phyloP scores from a whole-genome alignment of 2,797 vertebrate species.

The Xiphorhynchus erythropygius region DNA sequence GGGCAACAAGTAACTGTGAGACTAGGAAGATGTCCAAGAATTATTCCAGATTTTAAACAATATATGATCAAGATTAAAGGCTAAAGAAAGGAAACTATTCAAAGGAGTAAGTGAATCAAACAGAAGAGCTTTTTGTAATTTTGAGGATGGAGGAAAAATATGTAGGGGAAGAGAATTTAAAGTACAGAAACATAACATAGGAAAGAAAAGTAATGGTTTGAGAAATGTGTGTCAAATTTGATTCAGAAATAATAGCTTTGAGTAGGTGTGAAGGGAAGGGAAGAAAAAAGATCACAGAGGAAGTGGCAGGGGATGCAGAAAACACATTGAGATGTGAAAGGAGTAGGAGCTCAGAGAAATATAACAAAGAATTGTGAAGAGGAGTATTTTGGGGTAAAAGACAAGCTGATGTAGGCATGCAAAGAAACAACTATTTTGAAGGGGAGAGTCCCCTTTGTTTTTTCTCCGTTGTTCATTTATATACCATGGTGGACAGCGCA shows the following conservation, averaged over 20 bases:
- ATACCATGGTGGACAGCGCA: background rate
- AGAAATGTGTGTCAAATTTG: slow-evolving; percentile 38
- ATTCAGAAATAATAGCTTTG: slow-evolving; percentile 47
- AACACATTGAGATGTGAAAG: background rate
- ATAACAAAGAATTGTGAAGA: background rate
- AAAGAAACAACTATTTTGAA: background rate
- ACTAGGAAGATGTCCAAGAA: background rate
- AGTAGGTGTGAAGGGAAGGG: slow-evolving; percentile 32
- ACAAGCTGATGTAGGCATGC: background rate
- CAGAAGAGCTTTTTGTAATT: background rate
- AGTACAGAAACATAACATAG: background rate
- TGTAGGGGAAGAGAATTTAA: background rate
- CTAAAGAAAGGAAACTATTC: background rate
- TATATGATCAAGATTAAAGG: background rate
- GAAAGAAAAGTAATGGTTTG: background rate
- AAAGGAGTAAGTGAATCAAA: background rate
- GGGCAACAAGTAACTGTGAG: background rate
- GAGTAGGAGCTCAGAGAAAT: background rate
- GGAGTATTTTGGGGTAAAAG: background rate
- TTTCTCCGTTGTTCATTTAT: background rate
- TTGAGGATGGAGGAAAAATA: background rate
- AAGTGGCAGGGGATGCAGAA: slow-evolving; percentile 16
- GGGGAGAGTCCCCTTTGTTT: accelerated
- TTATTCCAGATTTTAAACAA: background rate
- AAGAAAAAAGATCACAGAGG: slow-evolving; percentile 32